Base-by-base conservation (phyloP, 2,113 vertebrate genomes). In the Litocranius walleri region DNA sequence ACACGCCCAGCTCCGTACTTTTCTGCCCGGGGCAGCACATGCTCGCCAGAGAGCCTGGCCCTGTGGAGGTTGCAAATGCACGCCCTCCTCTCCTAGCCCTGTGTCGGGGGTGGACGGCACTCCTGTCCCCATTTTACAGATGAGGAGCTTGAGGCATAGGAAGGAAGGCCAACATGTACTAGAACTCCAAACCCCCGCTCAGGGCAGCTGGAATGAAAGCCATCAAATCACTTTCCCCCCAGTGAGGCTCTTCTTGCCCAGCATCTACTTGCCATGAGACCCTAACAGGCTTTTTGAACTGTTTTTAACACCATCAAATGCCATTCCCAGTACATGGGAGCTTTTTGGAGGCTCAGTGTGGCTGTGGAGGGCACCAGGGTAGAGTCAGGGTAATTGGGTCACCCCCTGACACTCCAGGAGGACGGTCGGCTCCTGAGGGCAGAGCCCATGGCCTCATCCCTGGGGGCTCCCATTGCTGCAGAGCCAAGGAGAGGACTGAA, bases 181-280 rank as follows among this genome's bases (percentile, higher is more conserved):
- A 1, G 11, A 2, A 30, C 62, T 59, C 9, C 4, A 48, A 30
- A 62, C 36, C 59, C 30, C 11, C 19, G 29, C 57, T 74, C 21
- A 6, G 30, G 61, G 54, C 1, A 0, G 21, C 62, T 15, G 19
- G 16, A 16, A 33, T 36, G 29, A 64, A 57, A 93, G 40, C 9
- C 15, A 1, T 12, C 45, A 45, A 21, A 43, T 43, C 57, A 90
- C 95, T 97, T 98, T 86, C 74, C 93, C 89, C 97, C 90, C 83
- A 89, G 91, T 95, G 96, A 97, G 98, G 93, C 95, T 98, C 96
- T 97, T 98, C 97, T 95, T 45, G n/a, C 94, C 71, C 96, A 97
- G 96, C 90, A 77, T 52, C 59, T 71, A 88, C 85, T 50, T 64
- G 78, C 56, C 33, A 10, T 6, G 15, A 94, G 43, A 30, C 6